phyloP scores from a whole-genome alignment of 2,797 vertebrate genomes.

The Stomatorhinus walkeri region DNA sequence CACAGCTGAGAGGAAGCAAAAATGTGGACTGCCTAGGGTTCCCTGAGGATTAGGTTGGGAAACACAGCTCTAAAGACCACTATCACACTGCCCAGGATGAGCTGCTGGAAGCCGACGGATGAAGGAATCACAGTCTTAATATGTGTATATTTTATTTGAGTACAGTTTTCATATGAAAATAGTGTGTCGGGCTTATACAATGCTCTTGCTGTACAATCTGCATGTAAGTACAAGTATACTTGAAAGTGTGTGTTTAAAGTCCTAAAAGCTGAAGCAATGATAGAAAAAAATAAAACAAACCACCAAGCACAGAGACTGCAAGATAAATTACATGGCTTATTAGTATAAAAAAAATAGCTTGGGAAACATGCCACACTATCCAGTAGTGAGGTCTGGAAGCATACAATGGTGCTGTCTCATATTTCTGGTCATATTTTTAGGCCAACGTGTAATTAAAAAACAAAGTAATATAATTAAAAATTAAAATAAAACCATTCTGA shows the following conservation, averaged over 20 bases:
- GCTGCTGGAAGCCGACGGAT: not conserved
- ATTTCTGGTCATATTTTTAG: not conserved
- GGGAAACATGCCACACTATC: slow-evolving; percentile 32
- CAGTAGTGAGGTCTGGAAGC: slow-evolving; percentile 34
- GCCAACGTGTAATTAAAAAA: slow-evolving; percentile 7
- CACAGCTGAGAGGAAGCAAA: not conserved
- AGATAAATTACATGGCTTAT: slow-evolving; percentile 19
- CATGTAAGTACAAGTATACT: slow-evolving; percentile 34
- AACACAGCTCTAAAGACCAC: not conserved
- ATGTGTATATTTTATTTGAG: slow-evolving; percentile 54
- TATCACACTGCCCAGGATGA: not conserved
- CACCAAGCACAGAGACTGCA: slow-evolving; percentile 19
- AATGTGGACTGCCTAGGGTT: not conserved
- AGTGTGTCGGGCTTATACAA: slow-evolving; percentile 53
- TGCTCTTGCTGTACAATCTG: slow-evolving; percentile 51
- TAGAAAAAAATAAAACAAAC: slow-evolving; percentile 28
- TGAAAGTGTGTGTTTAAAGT: slow-evolving; percentile 32
- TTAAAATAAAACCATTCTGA: slow-evolving; percentile 12
- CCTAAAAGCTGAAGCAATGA: slow-evolving; percentile 26
- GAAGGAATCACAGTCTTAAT: slow-evolving; percentile 26
- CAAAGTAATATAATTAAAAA: not conserved
- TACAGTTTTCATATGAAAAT: slow-evolving; percentile 60
- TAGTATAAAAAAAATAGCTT: slow-evolving; percentile 6
- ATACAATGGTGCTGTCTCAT: slow-evolving; percentile 20
- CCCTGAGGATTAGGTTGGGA: not conserved